Conservation (phyloP, 2,888 invertebrate genomes). For the Troglohyphantes excavatus region DNA sequence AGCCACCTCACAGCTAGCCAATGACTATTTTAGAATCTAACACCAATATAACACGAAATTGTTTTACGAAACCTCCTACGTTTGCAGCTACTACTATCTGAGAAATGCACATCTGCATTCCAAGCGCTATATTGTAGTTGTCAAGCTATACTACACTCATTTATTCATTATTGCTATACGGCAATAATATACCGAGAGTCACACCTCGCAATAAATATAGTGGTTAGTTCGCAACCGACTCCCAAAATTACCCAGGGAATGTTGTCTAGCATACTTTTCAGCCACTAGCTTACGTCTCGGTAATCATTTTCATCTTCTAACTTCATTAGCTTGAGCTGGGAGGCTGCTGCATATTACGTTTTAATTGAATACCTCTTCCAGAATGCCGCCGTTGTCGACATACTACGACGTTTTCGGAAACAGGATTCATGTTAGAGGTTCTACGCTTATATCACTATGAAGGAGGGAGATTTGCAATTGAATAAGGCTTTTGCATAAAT, state of each 20-base stretch:
- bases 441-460: too few relatives aligned
- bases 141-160: not conserved
- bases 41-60: too few relatives aligned
- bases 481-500: too few relatives aligned
- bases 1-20: too few relatives aligned
- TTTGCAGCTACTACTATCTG: not conserved
- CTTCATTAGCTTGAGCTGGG: not conserved
- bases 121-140: not conserved
- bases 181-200: not conserved
- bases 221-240: not conserved
- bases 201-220: constrained; percentile 8
- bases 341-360: not conserved
- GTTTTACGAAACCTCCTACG: not conserved
- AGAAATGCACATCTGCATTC: not conserved
- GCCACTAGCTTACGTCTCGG: not conserved
- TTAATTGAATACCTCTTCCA: not conserved
- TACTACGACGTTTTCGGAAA: not conserved
- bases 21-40: too few relatives aligned
- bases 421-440: too few relatives aligned
- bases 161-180: not conserved
- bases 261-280: not conserved
- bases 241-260: constrained; percentile 33
- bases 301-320: not conserved
- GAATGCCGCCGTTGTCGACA: not conserved
- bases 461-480: too few relatives aligned